Evolutionary conservation across 1,140 invertebrate species (phyloP).

Genomic region (Drosophila sproati): DNA sequence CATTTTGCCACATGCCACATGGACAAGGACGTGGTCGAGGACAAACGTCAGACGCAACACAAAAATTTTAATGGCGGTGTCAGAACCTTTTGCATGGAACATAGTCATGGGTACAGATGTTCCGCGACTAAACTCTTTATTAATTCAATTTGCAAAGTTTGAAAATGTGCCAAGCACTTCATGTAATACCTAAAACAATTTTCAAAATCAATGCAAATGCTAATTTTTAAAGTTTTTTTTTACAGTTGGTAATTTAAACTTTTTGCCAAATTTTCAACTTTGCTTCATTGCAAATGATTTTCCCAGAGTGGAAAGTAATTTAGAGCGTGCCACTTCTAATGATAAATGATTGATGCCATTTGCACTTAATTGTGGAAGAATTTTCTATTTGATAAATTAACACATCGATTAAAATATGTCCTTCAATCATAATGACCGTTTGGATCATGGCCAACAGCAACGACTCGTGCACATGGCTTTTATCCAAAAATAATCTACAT

Average conservation of each 20-base stretch:
- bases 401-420: conserved; percentile 23
- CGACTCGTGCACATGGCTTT: conserved; percentile 45
- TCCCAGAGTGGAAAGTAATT: conserved; percentile 21
- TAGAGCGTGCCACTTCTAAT: conserved; percentile 23
- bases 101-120: not conserved
- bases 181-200: conserved; percentile 19
- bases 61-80: conserved; percentile 8
- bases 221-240: conserved; percentile 24
- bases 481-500: conserved; percentile 45
- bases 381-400: conserved; percentile 32
- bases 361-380: conserved; percentile 16
- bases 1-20: conserved; percentile 23
- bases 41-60: not conserved
- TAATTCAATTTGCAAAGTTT: conserved; percentile 41
- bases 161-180: conserved; percentile 24
- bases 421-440: conserved; percentile 9
- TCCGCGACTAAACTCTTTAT: conserved; percentile 3
- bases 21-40: conserved; percentile 23
- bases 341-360: conserved; percentile 32
- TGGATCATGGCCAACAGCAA: not conserved
- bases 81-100: conserved; percentile 6
- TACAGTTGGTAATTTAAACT: conserved; percentile 15
- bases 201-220: conserved; percentile 28
- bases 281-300: conserved; percentile 33
- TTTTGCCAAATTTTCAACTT: conserved; percentile 24